A percentile compares a stretch with the other conserved stretches of the same genome.
phyloP scores from a whole-genome alignment of 2,113 vertebrate genomes.

The Morone saxatilis region DNA sequence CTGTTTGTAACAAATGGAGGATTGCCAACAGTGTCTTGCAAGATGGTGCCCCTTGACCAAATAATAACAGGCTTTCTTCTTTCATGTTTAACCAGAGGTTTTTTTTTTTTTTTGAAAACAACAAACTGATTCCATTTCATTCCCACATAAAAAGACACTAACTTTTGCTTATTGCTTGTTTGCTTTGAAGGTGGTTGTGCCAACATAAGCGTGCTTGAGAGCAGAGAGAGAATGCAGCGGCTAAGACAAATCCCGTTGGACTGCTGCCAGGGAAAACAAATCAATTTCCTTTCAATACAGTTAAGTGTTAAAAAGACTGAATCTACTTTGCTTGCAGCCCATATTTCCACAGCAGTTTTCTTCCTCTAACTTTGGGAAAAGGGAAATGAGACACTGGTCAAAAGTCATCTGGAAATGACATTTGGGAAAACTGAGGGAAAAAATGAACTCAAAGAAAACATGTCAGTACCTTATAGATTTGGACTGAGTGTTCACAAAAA shows the following conservation, averaged over 20 bases:
- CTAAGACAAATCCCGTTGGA: conserved; percentile 58
- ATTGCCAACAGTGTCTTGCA: conserved; percentile 33
- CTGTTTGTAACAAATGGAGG: conserved; percentile 32
- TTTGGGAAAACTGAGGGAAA: conserved; percentile 59
- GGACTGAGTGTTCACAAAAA: background rate
- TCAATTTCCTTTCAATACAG: conserved; percentile 57
- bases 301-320: conserved; percentile 32
- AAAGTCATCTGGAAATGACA: conserved; percentile 79
- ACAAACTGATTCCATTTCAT: conserved; percentile 46
- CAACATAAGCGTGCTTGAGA: conserved; percentile 44
- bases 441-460: conserved; percentile 19
- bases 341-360: conserved; percentile 41
- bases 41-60: conserved; percentile 48
- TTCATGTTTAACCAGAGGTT: conserved; percentile 52
- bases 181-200: conserved; percentile 26
- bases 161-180: conserved; percentile 40
- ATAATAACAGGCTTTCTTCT: conserved; percentile 55
- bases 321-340: conserved; percentile 20
- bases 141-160: conserved; percentile 26
- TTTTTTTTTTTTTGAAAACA: conserved; percentile 23
- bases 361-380: conserved; percentile 40
- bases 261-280: conserved; percentile 66
- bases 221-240: conserved; percentile 43
- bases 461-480: conserved; percentile 1
- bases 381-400: conserved; percentile 60